These are phyloP conservation scores for Tapirus indicus DNA, from an alignment of 2,797 vertebrate species.

Conservation along the genomic window DNA sequence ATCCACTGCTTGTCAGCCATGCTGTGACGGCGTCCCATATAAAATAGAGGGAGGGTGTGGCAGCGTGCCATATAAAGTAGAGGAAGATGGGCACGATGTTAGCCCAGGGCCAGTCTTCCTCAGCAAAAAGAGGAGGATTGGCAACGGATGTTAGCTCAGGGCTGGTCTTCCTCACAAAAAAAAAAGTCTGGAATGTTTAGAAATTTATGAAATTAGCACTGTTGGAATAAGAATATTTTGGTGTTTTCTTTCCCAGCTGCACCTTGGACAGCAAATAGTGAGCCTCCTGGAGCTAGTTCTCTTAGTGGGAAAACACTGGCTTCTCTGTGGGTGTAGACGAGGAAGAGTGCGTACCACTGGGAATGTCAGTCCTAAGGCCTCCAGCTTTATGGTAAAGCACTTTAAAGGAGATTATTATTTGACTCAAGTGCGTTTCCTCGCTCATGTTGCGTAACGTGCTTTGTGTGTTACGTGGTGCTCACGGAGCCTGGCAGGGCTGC, in stretches of 20 bases:
- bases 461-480: not conserved
- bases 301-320: not conserved
- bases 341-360: not conserved
- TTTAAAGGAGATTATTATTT: not conserved
- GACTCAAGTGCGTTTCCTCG: not conserved
- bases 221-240: not conserved
- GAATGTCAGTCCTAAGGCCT: not conserved
- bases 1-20: too few species aligned
- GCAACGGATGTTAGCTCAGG: too few species aligned
- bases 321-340: not conserved
- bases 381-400: not conserved
- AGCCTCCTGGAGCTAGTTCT: not conserved
- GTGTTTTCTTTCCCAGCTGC: not conserved
- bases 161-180: too few species aligned
- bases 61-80: too few species aligned
- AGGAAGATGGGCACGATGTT: too few species aligned
- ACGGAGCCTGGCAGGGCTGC: not conserved
- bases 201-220: not conserved
- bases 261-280: not conserved
- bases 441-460: not conserved
- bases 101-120: too few species aligned
- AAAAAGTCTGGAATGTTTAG: not conserved
- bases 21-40: too few species aligned
- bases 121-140: too few species aligned
- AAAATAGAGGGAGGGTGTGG: too few species aligned